Evolutionary conservation across 2,888 invertebrate genomes (phyloP).

Genomic region (Athalia cordata): DNA sequence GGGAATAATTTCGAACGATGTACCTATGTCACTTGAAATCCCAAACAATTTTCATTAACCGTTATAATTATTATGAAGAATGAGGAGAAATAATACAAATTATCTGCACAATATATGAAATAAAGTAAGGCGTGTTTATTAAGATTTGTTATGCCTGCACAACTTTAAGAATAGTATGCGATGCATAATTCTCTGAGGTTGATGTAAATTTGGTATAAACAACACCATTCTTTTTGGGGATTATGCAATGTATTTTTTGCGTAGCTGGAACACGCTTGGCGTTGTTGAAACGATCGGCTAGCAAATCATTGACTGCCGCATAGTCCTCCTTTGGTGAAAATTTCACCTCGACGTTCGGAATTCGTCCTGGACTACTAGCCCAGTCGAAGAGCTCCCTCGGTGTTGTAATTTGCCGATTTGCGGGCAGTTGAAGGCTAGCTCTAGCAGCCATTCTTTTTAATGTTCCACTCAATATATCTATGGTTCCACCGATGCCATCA

Average conservation of each 20-base stretch:
- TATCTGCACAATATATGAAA: too few relatives aligned
- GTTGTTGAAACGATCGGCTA: background rate
- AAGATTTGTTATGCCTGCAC: too few relatives aligned
- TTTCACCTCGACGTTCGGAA: background rate
- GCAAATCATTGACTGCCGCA: background rate
- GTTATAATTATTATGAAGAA: too few relatives aligned
- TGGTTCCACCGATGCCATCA: slow-evolving; percentile 10
- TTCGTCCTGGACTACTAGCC: background rate
- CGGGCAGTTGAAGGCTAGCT: slow-evolving; percentile 12
- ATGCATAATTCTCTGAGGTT: too few relatives aligned
- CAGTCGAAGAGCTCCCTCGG: slow-evolving; percentile 46
- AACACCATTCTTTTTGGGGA: background rate
- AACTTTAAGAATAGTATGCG: too few relatives aligned
- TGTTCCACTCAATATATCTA: too few relatives aligned
- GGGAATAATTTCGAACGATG: too few relatives aligned
- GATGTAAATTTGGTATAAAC: background rate
- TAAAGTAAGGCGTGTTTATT: too few relatives aligned
- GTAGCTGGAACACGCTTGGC: background rate
- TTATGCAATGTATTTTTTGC: slow-evolving; percentile 5
- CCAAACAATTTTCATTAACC: too few relatives aligned
- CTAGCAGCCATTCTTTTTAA: slow-evolving; percentile 8
- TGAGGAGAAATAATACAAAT: too few relatives aligned
- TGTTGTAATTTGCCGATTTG: slow-evolving; percentile 41
- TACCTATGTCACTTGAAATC: too few relatives aligned
- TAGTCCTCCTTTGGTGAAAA: background rate